Evolutionary conservation across 1,140 invertebrate genomes (phyloP), one percentile per base, ranked within the genome.

Genomic region (Dreissena polymorpha): DNA sequence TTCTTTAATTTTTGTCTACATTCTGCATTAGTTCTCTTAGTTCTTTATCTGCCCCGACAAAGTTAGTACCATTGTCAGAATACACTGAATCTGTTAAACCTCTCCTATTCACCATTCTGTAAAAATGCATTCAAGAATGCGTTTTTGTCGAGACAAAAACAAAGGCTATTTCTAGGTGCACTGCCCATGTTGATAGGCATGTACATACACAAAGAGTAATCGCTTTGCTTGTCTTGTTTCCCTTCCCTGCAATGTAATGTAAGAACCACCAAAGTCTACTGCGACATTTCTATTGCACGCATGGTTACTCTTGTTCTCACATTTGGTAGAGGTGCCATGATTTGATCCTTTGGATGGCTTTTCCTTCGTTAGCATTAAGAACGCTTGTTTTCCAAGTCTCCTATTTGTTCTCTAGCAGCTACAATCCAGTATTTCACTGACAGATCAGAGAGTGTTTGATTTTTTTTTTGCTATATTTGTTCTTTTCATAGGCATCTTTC

Each of bases 51-150:
- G 57, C 73, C 29, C 74, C 74, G 13, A 77, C 63, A 49, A 67
- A 77, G 49, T 77, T 50, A 21, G 60, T 29, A 25, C 63, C 63
- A 68, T 67, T 77, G 21, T 77, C 74, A n/a, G 74, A 77, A 18
- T 65, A 16, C 7, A 77, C 29, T 29, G 23, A 14, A 25, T 67
- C n/a, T 1, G 27, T 57, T 13, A 77, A 25, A 65, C 63, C 74
- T 21, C 63, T 7, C 10, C 60, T 23, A 77, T 49, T 50, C 10
- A 63, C 25, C 27, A 77, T 65, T 67, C 74, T 77, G 29, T 27
- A 77, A 5, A n/a, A 77, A 77, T 13, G 63, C 60, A 77, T 77
- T 77, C 27, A 77, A 13, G 64, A 77, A 65, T 50, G 29, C 21
- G 49, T 77, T 23, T 21, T 57, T 77, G 29, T 50, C 63, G 39